These are phyloP conservation scores for Hoplias malabaricus DNA, from an alignment of 2,113 vertebrate genomes.

Conservation along the genomic window DNA sequence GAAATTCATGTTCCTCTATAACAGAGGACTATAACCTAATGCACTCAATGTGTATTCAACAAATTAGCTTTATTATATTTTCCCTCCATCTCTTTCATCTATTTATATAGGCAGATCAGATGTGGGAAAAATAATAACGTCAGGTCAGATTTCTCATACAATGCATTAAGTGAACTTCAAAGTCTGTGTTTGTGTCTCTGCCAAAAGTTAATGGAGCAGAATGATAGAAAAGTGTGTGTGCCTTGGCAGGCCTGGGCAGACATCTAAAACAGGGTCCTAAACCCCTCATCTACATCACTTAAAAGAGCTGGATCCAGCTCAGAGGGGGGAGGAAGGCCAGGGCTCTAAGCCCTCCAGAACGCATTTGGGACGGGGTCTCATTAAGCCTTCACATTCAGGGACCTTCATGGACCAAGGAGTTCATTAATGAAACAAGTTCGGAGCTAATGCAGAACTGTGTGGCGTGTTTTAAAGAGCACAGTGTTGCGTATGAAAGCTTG, in stretches of 20 bases:
- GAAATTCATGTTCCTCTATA: background rate
- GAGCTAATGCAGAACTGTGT: slow-evolving; percentile 56
- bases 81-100: background rate
- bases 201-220: slow-evolving; percentile 24
- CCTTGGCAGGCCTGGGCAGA: slow-evolving; percentile 2
- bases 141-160: background rate
- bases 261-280: slow-evolving; percentile 26
- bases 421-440: slow-evolving; percentile 61
- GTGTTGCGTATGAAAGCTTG: background rate
- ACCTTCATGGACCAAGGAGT: slow-evolving; percentile 61
- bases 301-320: slow-evolving; percentile 38
- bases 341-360: slow-evolving; percentile 52
- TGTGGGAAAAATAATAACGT: background rate
- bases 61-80: background rate
- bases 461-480: slow-evolving; percentile 40
- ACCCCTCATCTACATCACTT: slow-evolving; percentile 45
- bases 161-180: slow-evolving; percentile 23
- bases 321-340: slow-evolving; percentile 10
- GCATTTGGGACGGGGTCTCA: slow-evolving; percentile 60
- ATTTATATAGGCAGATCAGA: background rate
- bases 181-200: slow-evolving; percentile 18
- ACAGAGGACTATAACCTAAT: background rate
- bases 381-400: slow-evolving; percentile 63
- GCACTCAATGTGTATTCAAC: background rate
- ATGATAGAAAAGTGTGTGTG: background rate